These are phyloP conservation scores for Cataglyphis altisquamis DNA, from an alignment of 2,888 invertebrate species.

Conservation along the genomic window DNA sequence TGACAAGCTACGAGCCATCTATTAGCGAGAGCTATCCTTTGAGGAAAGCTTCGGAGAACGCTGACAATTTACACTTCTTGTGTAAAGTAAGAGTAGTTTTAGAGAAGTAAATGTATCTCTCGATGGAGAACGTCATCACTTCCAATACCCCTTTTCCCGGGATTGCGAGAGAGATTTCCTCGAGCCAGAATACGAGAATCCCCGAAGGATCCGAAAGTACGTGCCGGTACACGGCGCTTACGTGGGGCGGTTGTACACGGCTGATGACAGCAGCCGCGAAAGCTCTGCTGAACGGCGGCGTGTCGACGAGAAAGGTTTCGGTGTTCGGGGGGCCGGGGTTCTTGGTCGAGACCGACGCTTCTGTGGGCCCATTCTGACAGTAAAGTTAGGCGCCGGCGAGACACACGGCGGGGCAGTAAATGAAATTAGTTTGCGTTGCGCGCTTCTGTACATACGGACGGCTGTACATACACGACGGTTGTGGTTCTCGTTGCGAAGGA, in stretches of 20 bases:
- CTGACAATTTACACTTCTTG: not conserved
- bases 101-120: conserved; percentile 11
- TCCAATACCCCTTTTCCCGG: not conserved
- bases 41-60: not conserved
- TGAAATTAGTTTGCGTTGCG: conserved; percentile 76
- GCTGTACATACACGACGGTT: conserved; percentile 49
- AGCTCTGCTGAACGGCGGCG: conserved; percentile 25
- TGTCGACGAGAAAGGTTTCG: conserved; percentile 45
- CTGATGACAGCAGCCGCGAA: conserved; percentile 48
- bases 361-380: conserved; percentile 62
- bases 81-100: not conserved
- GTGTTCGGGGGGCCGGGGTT: conserved; percentile 17
- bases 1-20: not conserved
- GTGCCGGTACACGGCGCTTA: conserved; percentile 40
- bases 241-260: conserved; percentile 28
- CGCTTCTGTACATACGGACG: conserved; percentile 57
- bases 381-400: conserved; percentile 73
- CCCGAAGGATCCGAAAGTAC: conserved; percentile 47
- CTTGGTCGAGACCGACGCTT: conserved; percentile 54
- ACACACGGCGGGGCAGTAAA: conserved; percentile 71
- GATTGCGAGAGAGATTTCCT: conserved; percentile 25
- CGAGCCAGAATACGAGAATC: conserved; percentile 24
- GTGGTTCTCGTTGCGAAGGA: conserved; percentile 45
- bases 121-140: conserved; percentile 5
- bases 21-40: not conserved